Base-by-base conservation (phyloP, 2,797 vertebrate species). In the Enteromius thamalakanensis region DNA sequence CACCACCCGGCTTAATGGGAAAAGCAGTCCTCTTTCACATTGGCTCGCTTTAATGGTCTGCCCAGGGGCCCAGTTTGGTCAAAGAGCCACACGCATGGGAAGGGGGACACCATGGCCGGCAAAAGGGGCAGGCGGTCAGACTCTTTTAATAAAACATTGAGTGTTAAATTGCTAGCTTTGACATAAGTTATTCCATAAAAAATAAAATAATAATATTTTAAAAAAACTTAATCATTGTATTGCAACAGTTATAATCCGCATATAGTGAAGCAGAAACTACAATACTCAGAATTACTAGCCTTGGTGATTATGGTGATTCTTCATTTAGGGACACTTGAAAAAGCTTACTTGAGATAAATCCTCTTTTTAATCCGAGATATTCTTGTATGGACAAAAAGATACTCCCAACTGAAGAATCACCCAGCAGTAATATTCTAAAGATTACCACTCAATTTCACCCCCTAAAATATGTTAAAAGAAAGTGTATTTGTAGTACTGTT, bases 141-240 rank as follows among this genome's bases (percentile, higher is more conserved):
- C 93, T 97, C 96, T 98, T 97, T 96, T 94, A 97, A 97, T 97
- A 97, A 97, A 98, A 97, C 97, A 97, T 94, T 96, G 96, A 97
- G 95, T 96, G 96, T 97, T 97, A 98, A 98, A 94, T 94, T 95
- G 96, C 96, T 97, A 96, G 88, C 93, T 95, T 97, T 90, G 89
- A 97, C 95, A 96, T 96, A 60, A 34, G 32, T 37, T 78, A 79
- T 34, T 51, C 11, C 65, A 58, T 32, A 42, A 42, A 42, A 42
- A 10, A 42, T 2, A 42, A 42, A 10, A 10, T 10, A 42, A 42
- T 10, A 40, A 34, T 34, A 26, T 37, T 58, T 40, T 6, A 45
- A 10, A 65, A 78, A 10, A 21, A 34, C 49, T 34, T 6, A 51
- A 49, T 47, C n/a, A 32, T 58, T 82, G 75, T 88, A 88, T 84